Evolutionary conservation across 2,113 vertebrate species (phyloP), one percentile per base, ranked within the genome.

Genomic region (Vidua chalybeata): DNA sequence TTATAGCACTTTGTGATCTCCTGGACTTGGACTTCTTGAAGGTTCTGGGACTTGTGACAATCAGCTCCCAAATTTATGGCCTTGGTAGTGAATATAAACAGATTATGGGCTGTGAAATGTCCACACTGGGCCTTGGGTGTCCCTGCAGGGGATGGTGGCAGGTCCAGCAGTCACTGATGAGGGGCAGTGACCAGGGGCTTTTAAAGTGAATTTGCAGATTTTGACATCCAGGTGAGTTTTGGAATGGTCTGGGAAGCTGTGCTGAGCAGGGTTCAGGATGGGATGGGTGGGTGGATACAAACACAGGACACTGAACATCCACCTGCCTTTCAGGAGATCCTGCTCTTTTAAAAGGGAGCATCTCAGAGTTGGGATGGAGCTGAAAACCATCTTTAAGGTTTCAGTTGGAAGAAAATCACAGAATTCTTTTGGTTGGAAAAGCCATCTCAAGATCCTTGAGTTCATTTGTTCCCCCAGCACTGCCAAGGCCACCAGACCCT

Each of bases 1-100:
- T 37, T 30, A 1, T 2, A 39, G 15, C 52, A 31, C 15, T 18
- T 10, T 2, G 4, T 4, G 0, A 23, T 41, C 64, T 64, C 17
- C 17, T 39, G 31, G 15, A 31, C n/a, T 48, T 51, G 67, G 43
- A 14, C 35, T 67, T 49, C 11, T 28, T 39, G 23, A 46, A 46
- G 33, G 35, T 69, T 54, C 68, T 84, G 22, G 11, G 30, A 7
- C 23, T 22, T 71, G 10, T 23, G 19, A 9, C 48, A 75, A 2
- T 54, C 48, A 52, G 26, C 26, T 67, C 59, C 39, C 24, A 26
- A 33, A 24, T 31, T 37, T 45, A 4, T 66, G 28, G 39, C 20
- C 33, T 63, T 17, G 13, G 21, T 33, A 37, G 43, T 43, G 67
- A 67, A 28, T 35, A 19, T 30, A 37, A 76, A 15, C 16, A 24